Evolutionary conservation across 2,797 vertebrate genomes (phyloP), one percentile per base, ranked within the genome.

Genomic region (Glossophaga mutica): DNA sequence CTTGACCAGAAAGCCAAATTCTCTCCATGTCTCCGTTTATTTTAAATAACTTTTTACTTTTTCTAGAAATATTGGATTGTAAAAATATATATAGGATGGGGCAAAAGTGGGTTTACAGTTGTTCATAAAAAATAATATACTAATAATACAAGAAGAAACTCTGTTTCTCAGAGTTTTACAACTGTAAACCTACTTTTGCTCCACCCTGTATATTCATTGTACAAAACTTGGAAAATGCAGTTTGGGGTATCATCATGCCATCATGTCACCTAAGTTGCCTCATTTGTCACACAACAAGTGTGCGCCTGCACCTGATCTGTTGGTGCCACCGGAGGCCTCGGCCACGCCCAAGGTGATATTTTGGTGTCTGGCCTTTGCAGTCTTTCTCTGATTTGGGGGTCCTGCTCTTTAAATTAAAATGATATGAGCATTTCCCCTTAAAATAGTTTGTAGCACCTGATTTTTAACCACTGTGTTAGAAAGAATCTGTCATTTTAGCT

Each of bases 31-130:
- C 10, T 55, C 81, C 50, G 44, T 87, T 87, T 67, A 84, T 34
- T 55, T 46, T 21, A 90, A 68, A 5, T 59, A n/a, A 70, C 39
- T 83, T 82, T 82, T 77, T 52, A 70, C 46, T 83, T 82, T 83
- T 77, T 52, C 37, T 59, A 50, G 78, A 94, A 92, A 55, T 5
- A 62, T 3, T 29, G 2, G 12, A 67, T 48, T 5, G 4, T 65
- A 37, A 81, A 86, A 59, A 74, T 7, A 10, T 76, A 29, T 7
- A 26, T 18, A 76, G 46, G 32, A 32, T 77, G 11, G 32, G 46
- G 48, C 46, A 50, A 77, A 77, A 77, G 46, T 50, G 48, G 19
- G 46, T 14, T 77, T 77, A 34, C 19, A 77, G 32, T 34, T 76
- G 73, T 46, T 76, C 9, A 6, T 76, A n/a, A 76, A 48, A 74